A percentile compares a stretch with the other conserved stretches of the same genome.
Evolutionary conservation across 2,797 vertebrate genomes (phyloP).

Genomic region (Leptatherina wallacei): DNA sequence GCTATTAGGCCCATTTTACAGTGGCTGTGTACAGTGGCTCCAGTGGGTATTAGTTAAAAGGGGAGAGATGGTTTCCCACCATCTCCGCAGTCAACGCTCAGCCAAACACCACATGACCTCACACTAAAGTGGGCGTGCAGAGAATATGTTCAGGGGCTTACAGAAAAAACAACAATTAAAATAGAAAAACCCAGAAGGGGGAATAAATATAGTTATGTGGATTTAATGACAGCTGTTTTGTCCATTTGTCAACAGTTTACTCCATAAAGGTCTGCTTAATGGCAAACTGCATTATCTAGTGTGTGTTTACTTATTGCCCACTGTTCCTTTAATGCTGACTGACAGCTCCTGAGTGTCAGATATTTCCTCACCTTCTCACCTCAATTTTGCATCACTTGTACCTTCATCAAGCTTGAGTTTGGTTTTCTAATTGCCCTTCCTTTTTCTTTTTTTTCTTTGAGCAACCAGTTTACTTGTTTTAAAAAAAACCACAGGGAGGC

Average conservation of each 20-base stretch:
- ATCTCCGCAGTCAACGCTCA: constrained; percentile 41
- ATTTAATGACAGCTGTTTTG: constrained; percentile 66
- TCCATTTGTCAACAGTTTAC: constrained; percentile 46
- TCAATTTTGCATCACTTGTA: constrained; percentile 7
- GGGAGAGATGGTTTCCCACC: constrained; percentile 63
- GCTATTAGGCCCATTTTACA: constrained; percentile 60
- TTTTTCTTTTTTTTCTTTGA: constrained; percentile 1
- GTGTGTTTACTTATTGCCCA: constrained; percentile 28
- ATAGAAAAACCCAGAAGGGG: constrained; percentile 36
- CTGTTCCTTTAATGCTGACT: constrained; percentile 37
- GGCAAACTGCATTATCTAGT: constrained; percentile 40
- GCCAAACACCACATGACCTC: constrained; percentile 73
- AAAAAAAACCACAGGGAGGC: constrained; percentile 47
- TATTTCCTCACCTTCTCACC: constrained; percentile 3
- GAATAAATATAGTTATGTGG: constrained; percentile 38
- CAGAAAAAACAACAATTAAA: constrained; percentile 50
- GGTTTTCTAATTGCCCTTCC: constrained; percentile 19
- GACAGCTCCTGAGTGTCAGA: constrained; percentile 28
- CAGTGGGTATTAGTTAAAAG: constrained; percentile 64
- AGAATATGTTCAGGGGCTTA: constrained; percentile 66
- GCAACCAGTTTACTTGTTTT: constrained; percentile 46
- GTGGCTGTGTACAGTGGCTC: constrained; percentile 66
- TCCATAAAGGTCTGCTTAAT: constrained; percentile 46
- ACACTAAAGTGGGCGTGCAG: constrained; percentile 72
- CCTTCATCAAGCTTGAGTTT: constrained; percentile 27